Evolutionary conservation across 2,113 vertebrate genomes (phyloP), one percentile per base, ranked within the genome.

Genomic region (Macroglossus sobrinus): DNA sequence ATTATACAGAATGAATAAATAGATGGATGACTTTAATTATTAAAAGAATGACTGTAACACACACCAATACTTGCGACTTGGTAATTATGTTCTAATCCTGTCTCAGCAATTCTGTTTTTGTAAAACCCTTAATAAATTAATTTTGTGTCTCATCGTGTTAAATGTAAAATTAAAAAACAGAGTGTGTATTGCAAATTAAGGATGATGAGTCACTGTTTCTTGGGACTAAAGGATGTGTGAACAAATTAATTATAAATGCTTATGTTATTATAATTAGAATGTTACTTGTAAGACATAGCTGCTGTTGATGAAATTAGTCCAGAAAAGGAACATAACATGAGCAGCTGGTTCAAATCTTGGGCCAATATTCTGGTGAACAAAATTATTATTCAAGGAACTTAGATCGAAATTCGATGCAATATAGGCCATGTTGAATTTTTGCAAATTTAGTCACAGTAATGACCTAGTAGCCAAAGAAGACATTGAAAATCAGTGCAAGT

Each of bases 121-220:
- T 95, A 93, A 97, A 66, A 50, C 66, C 28, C 43, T 89, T 90
- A 95, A 95, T 93, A 92, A 95, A 97, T 96, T 94, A 94, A 95
- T 95, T 96, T 97, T 93, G 40, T 84, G 95, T 93, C 87, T 90
- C 93, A 95, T 93, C 94, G 92, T 80, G 40, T 93, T 94, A 97
- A 97, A 94, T 89, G 95, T 85, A 97, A 97, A 97, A 97, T 95
- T 92, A 45, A 93, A 98, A 96, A 97, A 92, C 96, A 95, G 66
- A 95, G 78, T 92, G 79, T 95, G 74, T 96, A 96, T 98, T 96
- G 79, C 84, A 96, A 96, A 95, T 97, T 95, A 96, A 94, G 64
- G 64, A 95, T 94, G 96, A 94, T 94, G 87, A 96, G 69, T 97
- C 86, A 95, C 81, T 93, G 86, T 76, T 95, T 96, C 96, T 92